Evolutionary conservation across 2,888 invertebrate species (phyloP).

Genomic region (Tridacna crocea): DNA sequence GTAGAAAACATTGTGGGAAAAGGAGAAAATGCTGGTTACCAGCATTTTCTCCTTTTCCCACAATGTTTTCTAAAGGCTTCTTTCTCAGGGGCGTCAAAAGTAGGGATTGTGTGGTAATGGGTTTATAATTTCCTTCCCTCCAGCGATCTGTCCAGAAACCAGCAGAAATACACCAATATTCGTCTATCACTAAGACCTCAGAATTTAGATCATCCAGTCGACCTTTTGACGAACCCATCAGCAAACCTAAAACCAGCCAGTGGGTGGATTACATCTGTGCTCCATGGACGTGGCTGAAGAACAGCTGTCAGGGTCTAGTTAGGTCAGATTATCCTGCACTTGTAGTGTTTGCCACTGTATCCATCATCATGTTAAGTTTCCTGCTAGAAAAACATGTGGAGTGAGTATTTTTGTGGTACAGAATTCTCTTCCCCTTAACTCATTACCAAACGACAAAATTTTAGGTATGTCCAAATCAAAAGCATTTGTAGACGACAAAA

Average conservation of each 20-base stretch:
- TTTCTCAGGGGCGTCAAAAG: too few species aligned
- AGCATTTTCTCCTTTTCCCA: too few species aligned
- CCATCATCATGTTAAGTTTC: slow-evolving; percentile 64
- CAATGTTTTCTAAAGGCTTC: too few species aligned
- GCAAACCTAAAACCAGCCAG: neutral
- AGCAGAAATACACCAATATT: slow-evolving; percentile 24
- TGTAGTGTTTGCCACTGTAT: slow-evolving; percentile 61
- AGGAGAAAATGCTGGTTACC: too few species aligned
- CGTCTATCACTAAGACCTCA: slow-evolving; percentile 29
- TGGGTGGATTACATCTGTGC: neutral
- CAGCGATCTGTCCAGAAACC: slow-evolving; percentile 38
- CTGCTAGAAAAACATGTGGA: slow-evolving; percentile 64
- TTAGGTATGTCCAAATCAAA: too few species aligned
- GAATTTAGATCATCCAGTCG: slow-evolving; percentile 29
- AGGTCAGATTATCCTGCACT: slow-evolving; percentile 64
- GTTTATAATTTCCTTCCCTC: neutral
- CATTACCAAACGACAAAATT: too few species aligned
- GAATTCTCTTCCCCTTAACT: neutral
- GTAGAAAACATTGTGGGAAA: too few species aligned
- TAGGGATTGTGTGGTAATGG: too few species aligned
- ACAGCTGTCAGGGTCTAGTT: slow-evolving; percentile 24
- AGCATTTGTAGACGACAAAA: too few species aligned
- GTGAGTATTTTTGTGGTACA: slow-evolving; percentile 50
- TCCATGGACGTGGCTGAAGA: neutral
- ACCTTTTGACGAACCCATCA: neutral